phyloP scores from a whole-genome alignment of 2,797 vertebrate genomes.

The Pterois miles region DNA sequence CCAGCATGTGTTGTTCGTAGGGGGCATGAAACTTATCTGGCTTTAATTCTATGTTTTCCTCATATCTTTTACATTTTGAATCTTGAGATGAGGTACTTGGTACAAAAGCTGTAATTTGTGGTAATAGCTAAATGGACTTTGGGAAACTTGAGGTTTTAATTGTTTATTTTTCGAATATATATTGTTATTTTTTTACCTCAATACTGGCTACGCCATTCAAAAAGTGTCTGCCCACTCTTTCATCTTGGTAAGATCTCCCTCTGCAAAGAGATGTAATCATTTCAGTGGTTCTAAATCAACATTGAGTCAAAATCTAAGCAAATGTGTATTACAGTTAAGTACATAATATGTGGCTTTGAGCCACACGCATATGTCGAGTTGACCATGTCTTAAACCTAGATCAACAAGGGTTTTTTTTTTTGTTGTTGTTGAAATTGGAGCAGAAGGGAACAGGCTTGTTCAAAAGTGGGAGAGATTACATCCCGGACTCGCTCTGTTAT shows the following conservation, averaged over 20 bases:
- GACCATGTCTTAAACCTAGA: slow-evolving; percentile 4
- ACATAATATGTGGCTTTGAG: background rate
- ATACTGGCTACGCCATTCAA: background rate
- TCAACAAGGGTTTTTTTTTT: background rate
- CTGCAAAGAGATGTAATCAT: background rate
- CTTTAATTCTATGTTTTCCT: background rate
- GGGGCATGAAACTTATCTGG: background rate
- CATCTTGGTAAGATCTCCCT: background rate
- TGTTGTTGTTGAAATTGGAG: slow-evolving; percentile 27
- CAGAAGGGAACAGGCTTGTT: slow-evolving; percentile 17
- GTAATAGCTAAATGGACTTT: background rate
- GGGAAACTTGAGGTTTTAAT: background rate
- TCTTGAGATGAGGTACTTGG: background rate
- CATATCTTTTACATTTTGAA: background rate
- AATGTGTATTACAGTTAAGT: background rate
- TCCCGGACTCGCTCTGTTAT: slow-evolving; percentile 40
- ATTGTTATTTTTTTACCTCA: background rate
- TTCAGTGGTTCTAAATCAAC: background rate
- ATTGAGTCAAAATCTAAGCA: background rate
- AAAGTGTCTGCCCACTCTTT: background rate
- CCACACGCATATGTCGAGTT: background rate
- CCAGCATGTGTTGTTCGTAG: slow-evolving; percentile 15
- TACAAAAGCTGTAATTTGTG: background rate
- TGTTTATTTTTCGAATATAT: background rate
- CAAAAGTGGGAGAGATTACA: slow-evolving; percentile 36